phyloP scores from a whole-genome alignment of 1,140 invertebrate species.

The Polyergus mexicanus region DNA sequence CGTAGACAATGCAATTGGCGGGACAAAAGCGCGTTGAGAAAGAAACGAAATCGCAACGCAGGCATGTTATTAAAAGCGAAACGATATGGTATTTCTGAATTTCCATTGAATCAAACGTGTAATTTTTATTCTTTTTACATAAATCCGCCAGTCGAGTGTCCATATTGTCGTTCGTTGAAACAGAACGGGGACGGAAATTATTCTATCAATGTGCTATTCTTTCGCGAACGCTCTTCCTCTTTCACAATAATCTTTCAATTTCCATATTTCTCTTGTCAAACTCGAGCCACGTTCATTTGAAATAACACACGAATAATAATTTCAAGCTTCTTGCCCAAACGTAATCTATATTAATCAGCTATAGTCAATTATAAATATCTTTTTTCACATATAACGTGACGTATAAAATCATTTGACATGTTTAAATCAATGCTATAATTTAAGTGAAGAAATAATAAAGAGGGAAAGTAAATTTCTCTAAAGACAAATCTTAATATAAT shows the following conservation, averaged over 20 bases:
- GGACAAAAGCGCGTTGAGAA: slow-evolving; percentile 58
- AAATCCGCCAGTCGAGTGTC: slow-evolving; percentile 39
- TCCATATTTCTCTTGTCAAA: slow-evolving; percentile 45
- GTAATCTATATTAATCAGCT: slow-evolving; percentile 18
- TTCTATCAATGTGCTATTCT: slow-evolving; percentile 49
- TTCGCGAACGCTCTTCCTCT: slow-evolving; percentile 43
- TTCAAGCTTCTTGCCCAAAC: slow-evolving; percentile 37
- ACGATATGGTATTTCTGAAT: slow-evolving; percentile 55
- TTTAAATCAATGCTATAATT: neutral
- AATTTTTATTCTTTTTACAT: slow-evolving; percentile 62
- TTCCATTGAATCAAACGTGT: slow-evolving; percentile 58
- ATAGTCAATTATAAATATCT: slow-evolving; percentile 45
- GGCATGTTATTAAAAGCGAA: slow-evolving; percentile 60
- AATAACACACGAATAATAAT: slow-evolving; percentile 55
- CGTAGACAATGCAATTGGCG: slow-evolving; percentile 58
- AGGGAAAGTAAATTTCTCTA: too few relatives aligned
- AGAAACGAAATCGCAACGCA: slow-evolving; percentile 59
- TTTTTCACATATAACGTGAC: slow-evolving; percentile 2
- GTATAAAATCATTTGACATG: neutral
- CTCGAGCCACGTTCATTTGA: slow-evolving; percentile 49
- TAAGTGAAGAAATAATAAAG: neutral
- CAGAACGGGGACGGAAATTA: slow-evolving; percentile 61
- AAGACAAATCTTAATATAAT: too few relatives aligned
- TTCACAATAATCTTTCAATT: slow-evolving; percentile 41
- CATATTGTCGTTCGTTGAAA: slow-evolving; percentile 51